Percentiles rank a stretch among this genome's conserved stretches.
Conservation (phyloP, 2,113 vertebrate species). For the Glaucomys volans region DNA sequence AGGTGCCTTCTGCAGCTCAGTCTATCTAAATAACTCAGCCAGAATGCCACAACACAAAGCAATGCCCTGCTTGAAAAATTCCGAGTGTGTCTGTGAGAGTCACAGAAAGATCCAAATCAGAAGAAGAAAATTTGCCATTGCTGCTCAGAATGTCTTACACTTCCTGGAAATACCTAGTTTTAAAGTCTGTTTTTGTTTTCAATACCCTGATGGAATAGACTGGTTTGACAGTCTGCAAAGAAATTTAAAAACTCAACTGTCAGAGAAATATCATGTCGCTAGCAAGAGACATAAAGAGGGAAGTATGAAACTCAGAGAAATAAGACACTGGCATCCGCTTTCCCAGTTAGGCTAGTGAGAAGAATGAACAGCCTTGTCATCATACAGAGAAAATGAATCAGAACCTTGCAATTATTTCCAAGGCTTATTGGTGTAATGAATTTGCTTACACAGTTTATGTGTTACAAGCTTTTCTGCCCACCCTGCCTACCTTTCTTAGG, state of each 20-base stretch:
- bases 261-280: not conserved
- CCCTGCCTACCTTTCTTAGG: not conserved
- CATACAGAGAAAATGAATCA: not conserved
- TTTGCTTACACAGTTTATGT: not conserved
- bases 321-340: not conserved
- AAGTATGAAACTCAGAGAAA: not conserved
- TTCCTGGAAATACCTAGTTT: constrained; percentile 50
- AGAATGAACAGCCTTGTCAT: not conserved
- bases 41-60: not conserved
- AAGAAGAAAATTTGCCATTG: not conserved
- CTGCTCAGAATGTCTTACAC: not conserved
- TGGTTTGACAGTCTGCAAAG: constrained; percentile 28
- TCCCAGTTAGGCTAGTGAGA: not conserved
- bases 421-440: not conserved
- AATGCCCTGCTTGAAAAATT: not conserved
- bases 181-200: constrained; percentile 46
- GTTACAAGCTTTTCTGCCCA: not conserved
- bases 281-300: not conserved
- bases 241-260: constrained; percentile 45
- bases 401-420: not conserved
- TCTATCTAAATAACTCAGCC: not conserved
- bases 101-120: not conserved
- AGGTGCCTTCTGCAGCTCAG: not conserved
- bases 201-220: not conserved
- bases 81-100: not conserved